Evolutionary conservation across 2,113 vertebrate species (phyloP).

Genomic region (Chauna torquata): DNA sequence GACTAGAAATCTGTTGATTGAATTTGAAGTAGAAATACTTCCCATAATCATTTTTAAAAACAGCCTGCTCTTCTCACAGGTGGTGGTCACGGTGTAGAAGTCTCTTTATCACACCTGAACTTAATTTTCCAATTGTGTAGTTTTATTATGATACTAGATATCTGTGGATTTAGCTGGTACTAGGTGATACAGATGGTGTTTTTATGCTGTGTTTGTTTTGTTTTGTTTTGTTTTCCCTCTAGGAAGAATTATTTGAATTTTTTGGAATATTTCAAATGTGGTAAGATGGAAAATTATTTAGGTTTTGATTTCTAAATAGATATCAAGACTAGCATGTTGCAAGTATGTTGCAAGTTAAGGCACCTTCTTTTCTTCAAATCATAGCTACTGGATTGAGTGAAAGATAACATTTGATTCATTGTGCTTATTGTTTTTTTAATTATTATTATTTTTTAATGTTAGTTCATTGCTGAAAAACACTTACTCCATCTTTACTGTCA

Average conservation of each 20-base stretch:
- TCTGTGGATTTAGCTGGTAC: neutral
- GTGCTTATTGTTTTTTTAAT: neutral
- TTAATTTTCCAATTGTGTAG: neutral
- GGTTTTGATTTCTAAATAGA: neutral
- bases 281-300: neutral
- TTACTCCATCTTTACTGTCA: fast-evolving
- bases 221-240: fast-evolving
- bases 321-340: neutral
- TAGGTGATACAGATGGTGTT: neutral
- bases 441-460: neutral
- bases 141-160: neutral
- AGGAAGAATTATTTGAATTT: neutral
- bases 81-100: neutral
- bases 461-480: neutral
- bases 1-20: neutral
- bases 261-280: neutral
- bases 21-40: neutral
- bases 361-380: neutral
- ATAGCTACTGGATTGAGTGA: neutral
- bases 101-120: neutral
- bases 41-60: neutral
- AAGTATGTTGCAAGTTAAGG: neutral
- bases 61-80: neutral
- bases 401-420: neutral
- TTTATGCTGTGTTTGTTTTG: neutral